Evolutionary conservation across 1,140 invertebrate species (phyloP).

Genomic region (Cyclargus thomasi): DNA sequence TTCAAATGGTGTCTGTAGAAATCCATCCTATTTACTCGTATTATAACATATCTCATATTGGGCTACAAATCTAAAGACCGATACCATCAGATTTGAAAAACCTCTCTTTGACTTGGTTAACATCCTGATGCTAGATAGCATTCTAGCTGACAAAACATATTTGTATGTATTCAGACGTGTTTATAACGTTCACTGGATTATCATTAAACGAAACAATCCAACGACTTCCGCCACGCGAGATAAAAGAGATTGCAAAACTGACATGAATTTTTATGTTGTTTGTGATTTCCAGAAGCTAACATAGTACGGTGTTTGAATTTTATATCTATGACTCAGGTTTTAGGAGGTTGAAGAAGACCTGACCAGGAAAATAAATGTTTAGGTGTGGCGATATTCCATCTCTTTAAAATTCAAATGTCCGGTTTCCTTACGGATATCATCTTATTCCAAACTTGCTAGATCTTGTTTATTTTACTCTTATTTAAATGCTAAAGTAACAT

Average conservation of each 20-base stretch:
- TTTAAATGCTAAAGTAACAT: too few species aligned
- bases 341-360: neutral
- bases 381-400: neutral
- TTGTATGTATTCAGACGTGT: neutral
- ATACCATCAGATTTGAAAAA: neutral
- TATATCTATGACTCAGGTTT: constrained; percentile 37
- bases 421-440: neutral
- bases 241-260: constrained; percentile 43
- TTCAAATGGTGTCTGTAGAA: too few species aligned
- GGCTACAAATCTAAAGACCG: too few species aligned
- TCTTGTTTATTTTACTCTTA: neutral
- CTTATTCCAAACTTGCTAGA: neutral
- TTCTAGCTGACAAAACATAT: neutral
- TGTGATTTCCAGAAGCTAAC: constrained; percentile 54
- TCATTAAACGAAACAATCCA: constrained; percentile 1
- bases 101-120: neutral
- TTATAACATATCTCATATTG: too few species aligned
- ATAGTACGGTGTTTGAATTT: constrained; percentile 49
- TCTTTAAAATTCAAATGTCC: neutral
- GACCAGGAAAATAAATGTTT: neutral
- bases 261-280: constrained; percentile 47
- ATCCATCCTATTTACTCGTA: too few species aligned
- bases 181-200: neutral
- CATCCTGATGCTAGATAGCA: neutral
- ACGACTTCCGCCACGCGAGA: constrained; percentile 35